phyloP scores from a whole-genome alignment of 2,797 vertebrate genomes.

The Danionella dracula region DNA sequence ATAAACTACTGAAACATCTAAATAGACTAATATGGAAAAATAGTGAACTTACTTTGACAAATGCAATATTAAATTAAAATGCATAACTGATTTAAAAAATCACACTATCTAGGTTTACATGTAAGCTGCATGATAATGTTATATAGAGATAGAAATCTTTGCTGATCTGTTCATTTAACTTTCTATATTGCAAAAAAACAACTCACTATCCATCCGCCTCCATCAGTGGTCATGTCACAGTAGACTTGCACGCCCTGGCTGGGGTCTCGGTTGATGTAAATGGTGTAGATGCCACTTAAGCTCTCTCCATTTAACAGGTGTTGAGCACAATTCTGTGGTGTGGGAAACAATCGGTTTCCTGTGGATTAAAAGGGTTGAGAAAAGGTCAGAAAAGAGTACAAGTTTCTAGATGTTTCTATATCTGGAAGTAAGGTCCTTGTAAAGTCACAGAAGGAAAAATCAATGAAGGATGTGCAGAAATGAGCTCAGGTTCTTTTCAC shows the following conservation, averaged over 20 bases:
- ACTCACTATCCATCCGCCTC: conserved; percentile 98
- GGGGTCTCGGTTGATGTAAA: conserved; percentile 87
- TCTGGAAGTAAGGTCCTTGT: background rate
- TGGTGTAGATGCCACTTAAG: conserved; percentile 84
- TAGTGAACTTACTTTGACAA: too few species aligned
- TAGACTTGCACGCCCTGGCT: conserved; percentile 88
- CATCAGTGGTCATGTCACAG: conserved; percentile 93
- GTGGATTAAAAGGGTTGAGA: background rate
- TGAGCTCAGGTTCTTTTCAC: background rate
- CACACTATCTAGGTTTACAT: too few species aligned
- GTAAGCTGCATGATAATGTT: too few species aligned
- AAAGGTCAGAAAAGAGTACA: background rate
- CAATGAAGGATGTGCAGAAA: background rate
- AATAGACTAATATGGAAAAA: too few species aligned
- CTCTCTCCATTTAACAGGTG: conserved; percentile 92
- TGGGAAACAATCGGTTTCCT: conserved; percentile 89
- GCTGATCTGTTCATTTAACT: too few species aligned
- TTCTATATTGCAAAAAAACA: too few species aligned
- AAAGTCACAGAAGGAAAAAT: background rate
- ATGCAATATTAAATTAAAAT: too few species aligned
- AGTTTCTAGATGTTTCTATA: background rate
- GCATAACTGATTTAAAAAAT: too few species aligned
- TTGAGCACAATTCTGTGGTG: conserved; percentile 94
- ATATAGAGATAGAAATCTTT: too few species aligned
- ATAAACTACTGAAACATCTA: too few species aligned